These are phyloP conservation scores for Acronicta alni DNA, from an alignment of 2,888 invertebrate genomes.

Conservation along the genomic window DNA sequence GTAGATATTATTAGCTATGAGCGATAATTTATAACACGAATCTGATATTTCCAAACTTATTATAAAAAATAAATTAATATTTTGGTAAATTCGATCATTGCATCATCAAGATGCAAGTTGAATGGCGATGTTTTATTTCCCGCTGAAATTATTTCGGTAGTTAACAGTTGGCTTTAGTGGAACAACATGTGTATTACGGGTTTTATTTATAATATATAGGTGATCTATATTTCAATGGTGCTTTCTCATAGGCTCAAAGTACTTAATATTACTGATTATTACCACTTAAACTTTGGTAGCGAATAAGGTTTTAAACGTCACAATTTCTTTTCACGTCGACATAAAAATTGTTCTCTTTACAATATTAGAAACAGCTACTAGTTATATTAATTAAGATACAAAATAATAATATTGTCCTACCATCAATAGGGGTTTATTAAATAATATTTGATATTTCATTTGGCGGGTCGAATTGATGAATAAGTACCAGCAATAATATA, in stretches of 20 bases:
- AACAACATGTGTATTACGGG: conserved; percentile 46
- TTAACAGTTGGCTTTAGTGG: conserved; percentile 7
- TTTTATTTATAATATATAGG: conserved; percentile 49
- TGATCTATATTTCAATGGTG: conserved; percentile 68
- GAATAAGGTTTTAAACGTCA: conserved; percentile 43
- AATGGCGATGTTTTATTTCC: conserved; percentile 9
- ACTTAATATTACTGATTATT: conserved; percentile 57
- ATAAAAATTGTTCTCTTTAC: conserved; percentile 2
- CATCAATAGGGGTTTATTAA: conserved; percentile 19
- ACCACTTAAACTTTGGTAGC: conserved; percentile 39
- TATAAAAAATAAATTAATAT: not conserved
- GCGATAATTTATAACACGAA: conserved; percentile 14
- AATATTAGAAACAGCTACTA: conserved; percentile 3
- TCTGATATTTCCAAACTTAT: conserved; percentile 24
- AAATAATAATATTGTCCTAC: conserved; percentile 17
- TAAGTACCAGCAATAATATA: conserved; percentile 54
- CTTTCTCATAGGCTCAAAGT: conserved; percentile 70
- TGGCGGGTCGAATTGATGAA: conserved; percentile 44
- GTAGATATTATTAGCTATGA: conserved; percentile 30
- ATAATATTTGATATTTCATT: conserved; percentile 19
- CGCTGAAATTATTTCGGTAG: conserved; percentile 16
- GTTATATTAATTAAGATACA: conserved; percentile 10
- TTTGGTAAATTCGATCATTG: conserved; percentile 8
- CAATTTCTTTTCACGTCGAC: conserved; percentile 15
- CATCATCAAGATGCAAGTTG: conserved; percentile 9